phyloP scores from a whole-genome alignment of 2,888 invertebrate species.

The Diplolepis rosae region DNA sequence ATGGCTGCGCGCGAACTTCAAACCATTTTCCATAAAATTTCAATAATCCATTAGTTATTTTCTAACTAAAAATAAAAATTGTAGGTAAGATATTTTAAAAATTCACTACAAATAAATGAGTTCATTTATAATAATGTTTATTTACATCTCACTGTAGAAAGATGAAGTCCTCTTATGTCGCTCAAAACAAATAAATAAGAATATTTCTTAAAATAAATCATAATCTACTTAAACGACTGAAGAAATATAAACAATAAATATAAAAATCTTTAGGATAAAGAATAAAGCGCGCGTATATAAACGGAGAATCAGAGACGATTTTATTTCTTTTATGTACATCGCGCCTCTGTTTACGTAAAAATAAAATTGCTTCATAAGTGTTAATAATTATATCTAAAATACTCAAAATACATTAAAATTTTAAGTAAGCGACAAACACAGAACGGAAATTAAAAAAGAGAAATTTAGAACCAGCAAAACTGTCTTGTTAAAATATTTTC shows the following conservation, averaged over 20 bases:
- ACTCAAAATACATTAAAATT: slow-evolving; percentile 25
- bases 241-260: slow-evolving; percentile 20
- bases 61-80: no score
- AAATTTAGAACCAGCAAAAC: not conserved
- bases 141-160: slow-evolving; percentile 31
- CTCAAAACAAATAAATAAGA: slow-evolving; percentile 12
- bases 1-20: not conserved
- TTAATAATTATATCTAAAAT: slow-evolving; percentile 1
- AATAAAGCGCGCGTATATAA: slow-evolving; percentile 31
- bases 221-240: not conserved
- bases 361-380: slow-evolving; percentile 39
- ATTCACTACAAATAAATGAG: not conserved
- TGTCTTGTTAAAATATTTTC: not conserved
- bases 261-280: not conserved
- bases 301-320: slow-evolving; percentile 44
- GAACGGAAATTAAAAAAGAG: slow-evolving; percentile 18
- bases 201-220: slow-evolving; percentile 19
- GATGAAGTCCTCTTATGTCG: slow-evolving; percentile 9
- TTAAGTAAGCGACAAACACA: slow-evolving; percentile 6
- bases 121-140: slow-evolving; percentile 19
- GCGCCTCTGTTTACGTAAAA: slow-evolving; percentile 48
- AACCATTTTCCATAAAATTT: no score
- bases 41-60: no score
- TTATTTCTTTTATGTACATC: slow-evolving; percentile 45
- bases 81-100: not conserved